Percentiles rank a stretch among this genome's conserved stretches.
These are phyloP conservation scores for Agrochola lota DNA, from an alignment of 2,888 invertebrate genomes.

Conservation along the genomic window DNA sequence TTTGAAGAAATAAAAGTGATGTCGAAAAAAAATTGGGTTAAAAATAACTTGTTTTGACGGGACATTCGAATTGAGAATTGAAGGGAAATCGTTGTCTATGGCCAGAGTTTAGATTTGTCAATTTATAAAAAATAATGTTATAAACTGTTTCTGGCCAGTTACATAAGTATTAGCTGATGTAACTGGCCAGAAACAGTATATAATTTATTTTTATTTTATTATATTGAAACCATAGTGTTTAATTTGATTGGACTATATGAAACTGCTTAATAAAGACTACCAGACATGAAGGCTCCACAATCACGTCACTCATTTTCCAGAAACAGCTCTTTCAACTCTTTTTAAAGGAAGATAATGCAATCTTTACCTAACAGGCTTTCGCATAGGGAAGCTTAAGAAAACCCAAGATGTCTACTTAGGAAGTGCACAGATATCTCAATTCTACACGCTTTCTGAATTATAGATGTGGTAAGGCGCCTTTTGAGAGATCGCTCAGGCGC, in stretches of 20 bases:
- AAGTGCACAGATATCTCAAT: conserved; percentile 29
- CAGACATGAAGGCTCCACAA: neutral
- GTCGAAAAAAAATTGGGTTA: neutral
- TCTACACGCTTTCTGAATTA: conserved; percentile 37
- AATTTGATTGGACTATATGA: neutral
- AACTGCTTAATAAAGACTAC: neutral
- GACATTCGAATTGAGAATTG: neutral
- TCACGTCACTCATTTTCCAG: neutral
- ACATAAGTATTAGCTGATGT: too few species aligned
- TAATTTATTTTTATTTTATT: too few species aligned
- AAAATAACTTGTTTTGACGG: conserved; percentile 30
- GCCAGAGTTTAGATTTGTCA: too few species aligned
- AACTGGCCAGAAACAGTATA: too few species aligned
- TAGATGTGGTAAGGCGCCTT: conserved; percentile 36
- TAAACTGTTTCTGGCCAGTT: neutral
- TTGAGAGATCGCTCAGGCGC: conserved; percentile 37
- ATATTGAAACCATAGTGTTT: neutral
- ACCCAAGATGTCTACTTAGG: conserved; percentile 27
- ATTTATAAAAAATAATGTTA: neutral
- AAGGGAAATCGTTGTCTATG: neutral
- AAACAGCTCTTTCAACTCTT: neutral
- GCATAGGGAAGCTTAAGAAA: conserved; percentile 19
- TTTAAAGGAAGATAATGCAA: neutral
- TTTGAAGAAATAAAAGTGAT: neutral
- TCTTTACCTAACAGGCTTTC: neutral